Conservation (phyloP, 2,888 invertebrate genomes). For the Galerucella calmariensis region DNA sequence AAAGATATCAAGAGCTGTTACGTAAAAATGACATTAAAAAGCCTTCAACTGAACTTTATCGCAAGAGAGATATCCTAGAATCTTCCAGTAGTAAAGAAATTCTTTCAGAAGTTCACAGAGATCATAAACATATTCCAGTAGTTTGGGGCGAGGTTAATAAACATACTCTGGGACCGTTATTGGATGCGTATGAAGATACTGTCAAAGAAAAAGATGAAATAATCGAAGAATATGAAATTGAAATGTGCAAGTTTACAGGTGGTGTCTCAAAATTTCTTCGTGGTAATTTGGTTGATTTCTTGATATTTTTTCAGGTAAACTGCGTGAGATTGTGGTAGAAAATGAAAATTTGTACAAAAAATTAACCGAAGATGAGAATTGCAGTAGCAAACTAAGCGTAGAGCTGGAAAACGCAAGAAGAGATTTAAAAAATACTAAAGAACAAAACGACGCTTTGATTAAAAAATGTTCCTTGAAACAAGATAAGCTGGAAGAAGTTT, state of each 20-base stretch:
- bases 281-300: background rate
- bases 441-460: slow-evolving; percentile 65
- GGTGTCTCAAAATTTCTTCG: background rate
- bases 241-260: slow-evolving; percentile 77
- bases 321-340: slow-evolving; percentile 76
- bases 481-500: slow-evolving; percentile 78
- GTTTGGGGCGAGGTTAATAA: slow-evolving; percentile 70
- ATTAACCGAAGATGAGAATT: slow-evolving; percentile 65
- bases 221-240: slow-evolving; percentile 76
- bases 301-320: slow-evolving; percentile 61
- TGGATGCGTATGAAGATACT: slow-evolving; percentile 82
- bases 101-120: slow-evolving; percentile 58
- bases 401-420: slow-evolving; percentile 64
- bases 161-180: slow-evolving; percentile 70
- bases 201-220: slow-evolving; percentile 80
- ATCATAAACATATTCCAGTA: slow-evolving; percentile 64
- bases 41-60: slow-evolving; percentile 26
- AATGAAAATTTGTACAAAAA: slow-evolving; percentile 73
- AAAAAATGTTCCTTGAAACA: slow-evolving; percentile 78
- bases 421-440: slow-evolving; percentile 60
- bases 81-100: slow-evolving; percentile 38
- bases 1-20: slow-evolving; percentile 79
- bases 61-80: slow-evolving; percentile 30
- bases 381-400: slow-evolving; percentile 63
- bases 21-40: slow-evolving; percentile 60